Evolutionary conservation across 2,113 vertebrate genomes (phyloP), one percentile per base, ranked within the genome.

Genomic region (Ahaetulla prasina): DNA sequence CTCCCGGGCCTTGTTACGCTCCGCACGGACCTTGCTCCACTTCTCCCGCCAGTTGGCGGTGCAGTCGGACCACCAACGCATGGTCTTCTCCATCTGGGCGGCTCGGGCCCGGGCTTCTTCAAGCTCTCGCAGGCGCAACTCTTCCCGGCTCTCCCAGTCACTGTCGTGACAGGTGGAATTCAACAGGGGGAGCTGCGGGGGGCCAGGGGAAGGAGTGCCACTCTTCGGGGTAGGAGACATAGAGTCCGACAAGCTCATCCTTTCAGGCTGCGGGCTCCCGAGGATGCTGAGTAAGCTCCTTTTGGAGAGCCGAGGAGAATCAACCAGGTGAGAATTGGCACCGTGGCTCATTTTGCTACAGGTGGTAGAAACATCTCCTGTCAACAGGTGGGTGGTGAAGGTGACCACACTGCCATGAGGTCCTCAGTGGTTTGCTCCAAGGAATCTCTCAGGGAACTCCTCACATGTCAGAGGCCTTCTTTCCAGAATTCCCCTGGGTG

Each of bases 61-160:
- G 97, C 99, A 99, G 97, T 99, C 99, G 0, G 99, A 99, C 99
- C 99, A 99, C 99, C 99, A 99, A 27, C 99, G 98, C 99, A 99
- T 99, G 8, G 99, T 99, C 97, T 99, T 99, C 97, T 99, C 99
- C 99, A 99, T 99, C 97, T 99, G 99, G 0, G 99, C 98, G 0
- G 99, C 99, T 12, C 99, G 97, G 0, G 99, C 99, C 6, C 99
- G 97, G 0, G 99, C 99, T 96, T 99, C 99, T 96, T 99, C 99
- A 96, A 99, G 97, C 96, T 99, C 99, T 27, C 99, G 97, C 92
- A 99, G 97, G 30, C 98, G 98, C 95, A 99, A 98, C 97, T 99
- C 99, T 96, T 99, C 99, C 2, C 99, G 98, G 94, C 98, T 98
- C 97, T 99, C 99, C 99, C 99, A 99, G 97, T 99, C 99, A 0